Percentiles rank a stretch among this genome's conserved stretches.
Conservation (phyloP, 2,113 vertebrate species). For the Cyanoderma ruficeps region DNA sequence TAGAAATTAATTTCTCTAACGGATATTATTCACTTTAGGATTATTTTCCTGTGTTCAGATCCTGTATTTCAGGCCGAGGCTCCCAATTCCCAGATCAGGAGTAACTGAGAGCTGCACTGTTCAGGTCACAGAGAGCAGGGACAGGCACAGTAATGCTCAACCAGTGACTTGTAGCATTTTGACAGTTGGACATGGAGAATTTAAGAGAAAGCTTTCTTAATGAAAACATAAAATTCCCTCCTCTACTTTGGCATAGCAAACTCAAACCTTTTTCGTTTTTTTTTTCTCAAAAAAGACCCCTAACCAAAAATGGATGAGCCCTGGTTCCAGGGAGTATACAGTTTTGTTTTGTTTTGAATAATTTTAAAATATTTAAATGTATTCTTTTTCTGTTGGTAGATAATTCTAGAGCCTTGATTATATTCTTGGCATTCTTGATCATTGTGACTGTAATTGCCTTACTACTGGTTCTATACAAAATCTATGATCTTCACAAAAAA, state of each 20-base stretch:
- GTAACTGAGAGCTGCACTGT: neutral
- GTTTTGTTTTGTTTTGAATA: too few relatives aligned
- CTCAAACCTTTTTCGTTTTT: neutral
- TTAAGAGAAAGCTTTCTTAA: neutral
- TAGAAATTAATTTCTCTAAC: neutral
- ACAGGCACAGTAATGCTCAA: neutral
- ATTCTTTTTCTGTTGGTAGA: slow-evolving; percentile 72
- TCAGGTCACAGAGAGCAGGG: neutral
- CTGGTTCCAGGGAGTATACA: neutral
- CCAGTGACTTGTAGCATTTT: neutral
- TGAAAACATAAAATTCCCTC: neutral
- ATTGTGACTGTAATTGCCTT: slow-evolving; percentile 84
- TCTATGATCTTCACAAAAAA: slow-evolving; percentile 80
- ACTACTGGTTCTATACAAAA: slow-evolving; percentile 88
- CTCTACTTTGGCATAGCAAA: neutral
- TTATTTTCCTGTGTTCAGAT: neutral
- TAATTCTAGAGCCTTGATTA: slow-evolving; percentile 85
- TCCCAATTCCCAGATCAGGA: neutral
- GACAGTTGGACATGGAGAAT: neutral
- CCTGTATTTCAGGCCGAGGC: neutral
- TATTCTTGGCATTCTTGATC: slow-evolving; percentile 86
- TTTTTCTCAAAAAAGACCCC: neutral
- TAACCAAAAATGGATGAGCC: neutral
- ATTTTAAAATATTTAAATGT: neutral
- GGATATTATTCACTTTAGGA: neutral